Evolutionary conservation across 2,888 invertebrate species (phyloP), one percentile per base, ranked within the genome.

Genomic region (Tachina lurida): DNA sequence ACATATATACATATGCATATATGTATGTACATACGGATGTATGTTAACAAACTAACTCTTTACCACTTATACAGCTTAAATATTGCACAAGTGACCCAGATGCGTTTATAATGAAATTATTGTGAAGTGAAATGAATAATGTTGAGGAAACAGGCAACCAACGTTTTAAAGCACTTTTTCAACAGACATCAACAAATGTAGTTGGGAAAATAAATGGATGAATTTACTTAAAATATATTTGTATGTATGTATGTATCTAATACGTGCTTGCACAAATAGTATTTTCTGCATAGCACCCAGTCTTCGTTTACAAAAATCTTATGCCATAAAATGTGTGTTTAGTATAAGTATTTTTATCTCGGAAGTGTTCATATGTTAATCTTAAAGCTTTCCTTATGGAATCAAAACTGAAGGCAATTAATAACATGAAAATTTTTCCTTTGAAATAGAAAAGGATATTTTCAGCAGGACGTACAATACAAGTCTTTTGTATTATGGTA

Each of bases 91-190:
- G 73, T 87, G 85, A 87, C 86, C 79, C 82, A 86, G 84, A 81
- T 86, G 82, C 82, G 65, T 84, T 87, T 89, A 88, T 90, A 90
- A 90, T 90, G 90, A 89, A 89, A 90, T 90, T 90, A 90, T 90
- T 90, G 89, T 89, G 90, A 90, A 90, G 87, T 89, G 90, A 88
- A 89, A 87, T 88, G 90, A 85, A 88, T 90, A 90, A 90, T 89
- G 89, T 89, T 79, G 76, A 76, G 73, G 73, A 68, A 76, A 73
- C 67, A 73, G 45, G 58, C 74, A 75, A 47, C 52, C 81, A 77
- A 31, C 31, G 31, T 80, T 85, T 77, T 74, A 88, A 67, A 67
- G 39, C 45, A 74, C 17, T 49, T 63, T 71, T 31, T 39, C 49
- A 47, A 19, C 56, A 47, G 13, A 70, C 22, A 52, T 54, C 17